Base-by-base conservation (phyloP, 2,888 invertebrate species). In the Cylindroiulus punctatus region DNA sequence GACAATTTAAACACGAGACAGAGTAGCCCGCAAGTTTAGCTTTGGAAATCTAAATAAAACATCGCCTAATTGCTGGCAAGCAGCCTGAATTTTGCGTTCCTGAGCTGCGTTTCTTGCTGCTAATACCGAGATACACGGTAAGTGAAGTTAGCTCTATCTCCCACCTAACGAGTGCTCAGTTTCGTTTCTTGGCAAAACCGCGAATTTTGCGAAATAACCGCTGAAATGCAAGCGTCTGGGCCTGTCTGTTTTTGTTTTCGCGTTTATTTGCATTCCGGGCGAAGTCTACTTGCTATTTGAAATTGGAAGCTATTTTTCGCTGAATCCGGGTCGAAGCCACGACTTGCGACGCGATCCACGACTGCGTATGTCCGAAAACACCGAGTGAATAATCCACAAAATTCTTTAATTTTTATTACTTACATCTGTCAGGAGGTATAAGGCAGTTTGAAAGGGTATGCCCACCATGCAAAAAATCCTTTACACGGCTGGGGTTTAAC, bases 31-130 rank as follows among this genome's bases (percentile, higher is more conserved):
- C 14, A 47, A 47, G 47, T 47, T 47, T 47, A 47, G 14, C 47
- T 12, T n/a, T 52, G 52, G n/a, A 52, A 52, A 52, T 52, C 52
- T 52, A 52, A 52, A 52, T 52, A 52, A 52, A 52, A 52, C n/a
- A 52, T 17, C 52, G 17, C 5, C 52, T 52, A 52, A 52, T 52
- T 52, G n/a, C n/a, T 52, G 52, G 52, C 52, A 52, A 0, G 52
- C n/a, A 52, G 52, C 52, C 52, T n/a, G 52, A 17, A n/a, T 52
- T 52, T 17, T 52, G 1, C 52, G n/a, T n/a, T 1, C n/a, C 52
- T 52, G 2, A n/a, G 52, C 52, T 52, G 1, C 36, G 36, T 36
- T 36, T 36, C 36, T 36, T 52, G 52, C 52, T 52, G 52, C n/a
- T 52, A n/a, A 52, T n/a, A 52, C 52, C 52, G 52, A n/a, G 19